Percentiles rank a stretch among this genome's conserved stretches.
phyloP scores from a whole-genome alignment of 2,113 vertebrate genomes.

The Galeopterus variegatus region DNA sequence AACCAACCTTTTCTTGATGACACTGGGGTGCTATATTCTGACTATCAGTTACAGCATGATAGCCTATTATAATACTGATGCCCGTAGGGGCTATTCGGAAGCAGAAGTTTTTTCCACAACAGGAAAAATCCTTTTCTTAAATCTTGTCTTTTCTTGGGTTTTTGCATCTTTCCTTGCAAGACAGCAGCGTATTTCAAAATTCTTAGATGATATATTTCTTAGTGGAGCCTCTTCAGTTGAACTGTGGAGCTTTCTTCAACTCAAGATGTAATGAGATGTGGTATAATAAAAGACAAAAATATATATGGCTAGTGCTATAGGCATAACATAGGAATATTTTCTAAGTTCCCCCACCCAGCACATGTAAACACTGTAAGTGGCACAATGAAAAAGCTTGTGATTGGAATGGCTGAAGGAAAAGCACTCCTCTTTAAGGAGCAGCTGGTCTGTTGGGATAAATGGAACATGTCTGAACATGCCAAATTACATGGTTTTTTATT shows the following conservation, averaged over 20 bases:
- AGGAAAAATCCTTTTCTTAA: neutral
- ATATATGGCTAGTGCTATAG: neutral
- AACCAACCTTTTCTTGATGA: neutral
- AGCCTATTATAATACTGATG: neutral
- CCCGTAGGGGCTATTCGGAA: neutral
- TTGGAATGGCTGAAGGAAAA: neutral
- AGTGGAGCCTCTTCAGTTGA: conserved; percentile 5
- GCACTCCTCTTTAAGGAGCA: neutral
- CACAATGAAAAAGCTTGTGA: neutral
- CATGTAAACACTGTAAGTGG: neutral
- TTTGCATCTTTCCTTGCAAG: conserved; percentile 25
- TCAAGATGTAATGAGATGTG: conserved; percentile 12
- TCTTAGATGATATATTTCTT: neutral
- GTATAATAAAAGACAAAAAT: neutral
- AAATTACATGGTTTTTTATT: neutral
- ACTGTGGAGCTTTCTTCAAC: neutral
- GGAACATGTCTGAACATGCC: conserved; percentile 57
- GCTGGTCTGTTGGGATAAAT: conserved; percentile 54
- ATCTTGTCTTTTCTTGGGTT: conserved; percentile 20
- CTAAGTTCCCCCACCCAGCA: neutral
- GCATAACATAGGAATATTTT: neutral
- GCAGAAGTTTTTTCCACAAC: neutral
- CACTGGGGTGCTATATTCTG: neutral
- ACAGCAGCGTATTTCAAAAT: neutral
- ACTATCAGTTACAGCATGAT: neutral